A percentile compares a stretch with the other conserved stretches of the same genome.
Evolutionary conservation across 2,113 vertebrate genomes (phyloP).

Genomic region (Psittacula cyanocephala): DNA sequence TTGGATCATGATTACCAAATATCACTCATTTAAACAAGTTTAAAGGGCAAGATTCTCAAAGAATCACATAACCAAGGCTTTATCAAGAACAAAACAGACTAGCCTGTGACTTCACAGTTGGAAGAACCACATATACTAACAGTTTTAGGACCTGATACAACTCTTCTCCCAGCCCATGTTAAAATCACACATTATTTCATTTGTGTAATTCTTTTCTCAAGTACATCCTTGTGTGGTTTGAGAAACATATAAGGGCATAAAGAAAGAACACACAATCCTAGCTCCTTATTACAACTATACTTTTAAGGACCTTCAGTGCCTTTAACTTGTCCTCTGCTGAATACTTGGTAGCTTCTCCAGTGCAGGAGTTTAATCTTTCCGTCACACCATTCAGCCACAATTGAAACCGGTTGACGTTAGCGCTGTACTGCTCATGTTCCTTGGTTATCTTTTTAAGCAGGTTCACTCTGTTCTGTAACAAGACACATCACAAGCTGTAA

Average conservation of each 20-base stretch:
- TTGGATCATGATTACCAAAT: not conserved
- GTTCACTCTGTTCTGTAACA: conserved; percentile 81
- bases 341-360: conserved; percentile 26
- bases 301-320: conserved; percentile 78
- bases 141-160: not conserved
- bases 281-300: not conserved
- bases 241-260: not conserved
- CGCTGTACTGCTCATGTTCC: conserved; percentile 82
- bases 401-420: conserved; percentile 76
- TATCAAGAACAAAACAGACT: not conserved
- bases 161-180: not conserved
- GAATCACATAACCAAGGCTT: not conserved
- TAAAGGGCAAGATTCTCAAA: not conserved
- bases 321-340: conserved; percentile 70
- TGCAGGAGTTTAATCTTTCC: conserved; percentile 78
- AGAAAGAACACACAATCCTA: not conserved
- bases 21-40: not conserved
- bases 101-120: not conserved
- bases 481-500: conserved; percentile 16
- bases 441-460: conserved; percentile 81
- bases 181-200: not conserved
- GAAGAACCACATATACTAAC: not conserved
- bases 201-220: not conserved
- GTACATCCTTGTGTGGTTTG: not conserved
- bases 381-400: conserved; percentile 81